A percentile compares a stretch with the other conserved stretches of the same genome.
Evolutionary conservation across 2,888 invertebrate genomes (phyloP).

Genomic region (Rhopalosiphum nymphaeae): DNA sequence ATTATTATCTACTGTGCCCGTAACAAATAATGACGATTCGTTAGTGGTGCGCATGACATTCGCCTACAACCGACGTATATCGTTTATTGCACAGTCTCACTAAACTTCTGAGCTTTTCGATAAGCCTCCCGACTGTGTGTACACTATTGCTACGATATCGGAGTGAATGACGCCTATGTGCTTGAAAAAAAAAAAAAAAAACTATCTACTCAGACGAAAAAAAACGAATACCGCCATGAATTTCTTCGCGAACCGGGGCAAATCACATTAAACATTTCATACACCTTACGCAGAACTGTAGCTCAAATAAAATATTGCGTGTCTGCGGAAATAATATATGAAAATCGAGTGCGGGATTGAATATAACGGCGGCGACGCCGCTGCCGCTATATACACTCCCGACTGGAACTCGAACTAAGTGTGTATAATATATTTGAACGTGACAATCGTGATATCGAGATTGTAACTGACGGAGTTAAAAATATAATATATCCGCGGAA

Average conservation of each 20-base stretch:
- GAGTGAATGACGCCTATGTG: not conserved
- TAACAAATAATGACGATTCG: not conserved
- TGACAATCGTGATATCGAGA: not conserved
- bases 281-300: not conserved
- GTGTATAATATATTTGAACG: not conserved
- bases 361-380: not conserved
- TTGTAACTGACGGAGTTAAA: not conserved
- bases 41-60: not conserved
- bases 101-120: not conserved
- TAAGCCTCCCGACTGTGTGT: not conserved
- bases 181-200: not conserved
- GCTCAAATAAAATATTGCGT: not conserved
- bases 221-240: not conserved
- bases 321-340: not conserved
- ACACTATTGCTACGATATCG: not conserved
- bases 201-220: not conserved
- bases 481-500: not conserved
- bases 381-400: not conserved
- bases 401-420: conserved; percentile 1
- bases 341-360: conserved; percentile 7
- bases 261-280: not conserved
- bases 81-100: not conserved
- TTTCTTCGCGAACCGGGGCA: not conserved
- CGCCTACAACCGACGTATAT: not conserved
- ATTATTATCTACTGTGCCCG: not conserved